phyloP scores from a whole-genome alignment of 92 coral and sea anemone species.

The Phymanthus crucifer region DNA sequence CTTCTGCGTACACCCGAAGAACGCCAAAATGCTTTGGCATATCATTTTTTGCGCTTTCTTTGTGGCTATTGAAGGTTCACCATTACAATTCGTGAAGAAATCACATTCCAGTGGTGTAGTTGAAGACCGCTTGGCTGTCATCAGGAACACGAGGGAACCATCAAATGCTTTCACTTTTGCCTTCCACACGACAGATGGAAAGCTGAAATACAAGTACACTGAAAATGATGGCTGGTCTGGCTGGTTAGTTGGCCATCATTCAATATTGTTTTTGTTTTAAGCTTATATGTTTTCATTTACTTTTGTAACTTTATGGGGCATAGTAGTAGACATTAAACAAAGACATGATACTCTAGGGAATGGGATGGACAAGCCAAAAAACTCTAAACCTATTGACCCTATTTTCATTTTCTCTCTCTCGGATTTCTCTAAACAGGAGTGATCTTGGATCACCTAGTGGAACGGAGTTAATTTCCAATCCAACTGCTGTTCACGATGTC shows the following conservation, averaged over 20 bases:
- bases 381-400: not conserved
- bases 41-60: not conserved
- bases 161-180: constrained; percentile 52
- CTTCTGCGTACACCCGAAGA: not conserved
- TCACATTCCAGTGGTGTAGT: not conserved
- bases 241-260: constrained; percentile 42
- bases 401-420: not conserved
- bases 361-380: too few relatives aligned
- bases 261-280: not conserved
- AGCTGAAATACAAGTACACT: constrained; percentile 59
- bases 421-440: constrained; percentile 40
- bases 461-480: constrained; percentile 59
- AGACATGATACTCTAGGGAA: not conserved
- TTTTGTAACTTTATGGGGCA: not conserved
- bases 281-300: not conserved
- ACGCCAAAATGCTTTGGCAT: not conserved
- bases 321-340: too few relatives aligned
- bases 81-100: not conserved
- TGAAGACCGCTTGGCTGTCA: constrained; percentile 73
- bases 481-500: constrained; percentile 58
- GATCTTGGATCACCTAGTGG: constrained; percentile 62
- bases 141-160: constrained; percentile 46
- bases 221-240: constrained; percentile 58
- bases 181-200: constrained; percentile 64
- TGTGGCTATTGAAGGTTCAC: not conserved